Evolutionary conservation across 92 coral and sea anemone genomes (phyloP).

Genomic region (Galaxea fascicularis): DNA sequence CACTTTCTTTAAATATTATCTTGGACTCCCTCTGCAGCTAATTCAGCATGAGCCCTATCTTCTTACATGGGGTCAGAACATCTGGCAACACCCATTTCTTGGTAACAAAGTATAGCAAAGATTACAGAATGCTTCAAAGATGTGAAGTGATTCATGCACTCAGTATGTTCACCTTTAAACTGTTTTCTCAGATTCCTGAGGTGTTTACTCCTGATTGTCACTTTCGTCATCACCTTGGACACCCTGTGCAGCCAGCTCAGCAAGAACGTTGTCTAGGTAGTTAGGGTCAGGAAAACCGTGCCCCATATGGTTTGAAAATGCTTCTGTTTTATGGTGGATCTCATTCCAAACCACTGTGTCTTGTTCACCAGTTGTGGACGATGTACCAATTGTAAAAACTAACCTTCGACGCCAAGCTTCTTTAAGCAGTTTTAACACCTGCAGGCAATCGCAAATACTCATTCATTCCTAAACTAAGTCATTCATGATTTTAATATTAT

Average conservation of each 20-base stretch:
- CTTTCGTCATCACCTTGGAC: constrained; percentile 66
- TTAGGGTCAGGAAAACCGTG: constrained; percentile 98
- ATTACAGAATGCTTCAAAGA: too few relatives aligned
- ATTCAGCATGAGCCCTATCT: too few relatives aligned
- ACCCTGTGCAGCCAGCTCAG: constrained; percentile 91
- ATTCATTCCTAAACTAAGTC: neutral
- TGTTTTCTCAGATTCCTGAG: neutral
- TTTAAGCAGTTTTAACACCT: constrained; percentile 80
- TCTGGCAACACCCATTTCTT: too few relatives aligned
- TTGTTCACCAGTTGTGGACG: constrained; percentile 85
- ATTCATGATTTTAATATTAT: too few relatives aligned
- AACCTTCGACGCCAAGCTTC: constrained; percentile 91
- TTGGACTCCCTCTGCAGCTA: too few relatives aligned
- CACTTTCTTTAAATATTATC: too few relatives aligned
- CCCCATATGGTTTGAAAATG: constrained; percentile 83
- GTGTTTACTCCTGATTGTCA: neutral
- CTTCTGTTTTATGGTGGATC: constrained; percentile 96
- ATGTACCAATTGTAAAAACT: constrained; percentile 83
- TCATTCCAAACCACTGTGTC: constrained; percentile 96
- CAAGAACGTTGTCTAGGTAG: constrained; percentile 88
- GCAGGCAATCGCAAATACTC: neutral
- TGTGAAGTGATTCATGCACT: neutral
- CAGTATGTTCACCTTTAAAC: neutral
- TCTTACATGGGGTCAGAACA: too few relatives aligned
- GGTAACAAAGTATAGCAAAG: too few relatives aligned